These are phyloP conservation scores for human DNA, from an alignment of 2,113 vertebrate genomes.

Conservation along the genomic window GRCh38 chr17:76493501-76494000, in stretches of 20 bases:
- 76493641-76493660: neutral
- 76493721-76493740: neutral
- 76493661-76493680: neutral
- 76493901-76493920: neutral
- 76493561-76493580: neutral
- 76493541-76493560: neutral
- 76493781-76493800: neutral
- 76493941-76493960: neutral
- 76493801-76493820: neutral
- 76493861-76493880: too few species aligned
- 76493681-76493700: neutral
- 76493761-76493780: neutral
- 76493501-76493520: neutral
- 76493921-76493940: neutral
- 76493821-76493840: neutral
- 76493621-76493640: neutral
- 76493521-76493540: too few species aligned
- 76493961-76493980: neutral
- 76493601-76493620: too few species aligned
- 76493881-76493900: neutral
- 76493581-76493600: neutral
- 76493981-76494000: neutral
- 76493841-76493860: neutral
- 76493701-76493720: neutral
- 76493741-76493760: fast-evolving